phyloP scores from a whole-genome alignment of 2,888 invertebrate species.

The Caenorhabditis sinica region DNA sequence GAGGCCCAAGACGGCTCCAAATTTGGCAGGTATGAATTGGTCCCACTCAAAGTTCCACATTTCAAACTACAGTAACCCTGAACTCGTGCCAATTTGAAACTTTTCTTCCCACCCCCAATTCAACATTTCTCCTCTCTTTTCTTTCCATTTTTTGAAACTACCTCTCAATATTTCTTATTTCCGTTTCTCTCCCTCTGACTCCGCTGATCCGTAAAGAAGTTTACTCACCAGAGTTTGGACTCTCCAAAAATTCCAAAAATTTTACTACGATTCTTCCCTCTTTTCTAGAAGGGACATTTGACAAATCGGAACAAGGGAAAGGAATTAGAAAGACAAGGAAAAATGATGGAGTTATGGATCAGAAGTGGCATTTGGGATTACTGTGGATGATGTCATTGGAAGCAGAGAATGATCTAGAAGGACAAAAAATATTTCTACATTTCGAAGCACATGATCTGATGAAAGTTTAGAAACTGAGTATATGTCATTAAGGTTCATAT shows the following conservation, averaged over 20 bases:
- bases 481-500: background rate
- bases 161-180: slow-evolving; percentile 3
- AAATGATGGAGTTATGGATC: slow-evolving; percentile 29
- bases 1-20: too few species aligned
- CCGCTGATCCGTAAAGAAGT: slow-evolving; percentile 29
- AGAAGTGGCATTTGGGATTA: slow-evolving; percentile 17
- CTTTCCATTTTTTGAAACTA: slow-evolving; percentile 18
- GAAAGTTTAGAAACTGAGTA: slow-evolving; percentile 3
- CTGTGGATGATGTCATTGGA: slow-evolving; percentile 27
- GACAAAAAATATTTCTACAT: slow-evolving; percentile 2
- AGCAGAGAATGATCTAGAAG: background rate
- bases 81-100: background rate
- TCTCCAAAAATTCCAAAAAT: slow-evolving; percentile 4
- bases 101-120: background rate
- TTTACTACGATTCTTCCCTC: slow-evolving; percentile 18
- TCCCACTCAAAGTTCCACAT: background rate
- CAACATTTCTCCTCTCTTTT: background rate
- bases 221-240: slow-evolving; percentile 20
- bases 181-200: slow-evolving; percentile 4
- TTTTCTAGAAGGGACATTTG: slow-evolving; percentile 2
- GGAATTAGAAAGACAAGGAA: slow-evolving; percentile 29
- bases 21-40: too few species aligned
- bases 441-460: background rate
- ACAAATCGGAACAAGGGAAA: slow-evolving; percentile 26
- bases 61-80: slow-evolving; percentile 17